Base-by-base conservation (phyloP, 2,797 vertebrate species). In the Hoplostethus mediterraneus region DNA sequence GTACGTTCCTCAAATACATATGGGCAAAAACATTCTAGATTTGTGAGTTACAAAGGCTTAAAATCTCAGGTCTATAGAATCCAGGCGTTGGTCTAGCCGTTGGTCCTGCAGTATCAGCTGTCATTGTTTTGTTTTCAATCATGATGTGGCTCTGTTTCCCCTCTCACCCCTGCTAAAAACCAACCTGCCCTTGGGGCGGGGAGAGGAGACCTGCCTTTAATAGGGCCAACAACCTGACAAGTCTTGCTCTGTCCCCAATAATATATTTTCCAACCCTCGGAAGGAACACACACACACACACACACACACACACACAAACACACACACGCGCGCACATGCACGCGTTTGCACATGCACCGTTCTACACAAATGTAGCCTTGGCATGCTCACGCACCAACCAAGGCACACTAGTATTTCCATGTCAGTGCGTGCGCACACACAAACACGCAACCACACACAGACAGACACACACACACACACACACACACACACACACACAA, bases 181-280 rank as follows among this genome's bases (percentile, higher is more conserved):
- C 71, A 67, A 72, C 45, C 40, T 89, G 93, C 89, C 90, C 93
- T 81, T 44, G 7, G 87, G 90, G 90, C 88, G 78, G 89, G 64
- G 65, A 78, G 87, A 84, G 79, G 74, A 91, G 89, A 85, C 89
- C 86, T 58, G 75, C 72, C 79, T 92, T 94, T 94, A 94, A 94
- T 92, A 90, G 90, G 90, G 91, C 89, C 92, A 93, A 93, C 91
- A 95, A 94, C 92, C 91, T 94, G 91, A 95, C 93, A 95, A 95
- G 95, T 92, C 87, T 93, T 83, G 33, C 77, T 88, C 90, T 89
- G 92, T 91, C 89, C 84, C 80, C 77, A 88, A 87, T 83, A 86
- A 77, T 90, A 85, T 78, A 63, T 78, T 53, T 63, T 67, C 67
- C 81, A 73, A 74, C 80, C 72, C 76, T 75, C 31, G 33, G 16